A percentile compares a stretch with the other conserved stretches of the same genome.
phyloP scores from a whole-genome alignment of 2,797 vertebrate genomes.

The Pangasius sanitwongsei region DNA sequence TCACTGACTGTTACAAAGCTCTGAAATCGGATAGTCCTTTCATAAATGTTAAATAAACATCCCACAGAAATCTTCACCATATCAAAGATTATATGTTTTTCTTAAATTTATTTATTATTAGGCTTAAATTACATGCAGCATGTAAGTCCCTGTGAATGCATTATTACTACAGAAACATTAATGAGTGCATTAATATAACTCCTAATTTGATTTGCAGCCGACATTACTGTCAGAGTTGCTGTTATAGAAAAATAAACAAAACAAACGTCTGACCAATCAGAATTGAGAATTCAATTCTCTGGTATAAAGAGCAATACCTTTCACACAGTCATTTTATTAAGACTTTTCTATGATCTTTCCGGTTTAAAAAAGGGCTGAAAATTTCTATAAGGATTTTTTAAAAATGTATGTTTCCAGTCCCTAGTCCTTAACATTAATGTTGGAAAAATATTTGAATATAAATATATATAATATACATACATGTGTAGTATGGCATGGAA shows the following conservation, averaged over 20 bases:
- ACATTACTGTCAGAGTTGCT: background rate
- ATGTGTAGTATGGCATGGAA: background rate
- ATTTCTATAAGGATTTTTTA: background rate
- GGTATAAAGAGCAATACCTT: background rate
- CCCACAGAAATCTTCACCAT: background rate
- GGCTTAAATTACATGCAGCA: too few species aligned
- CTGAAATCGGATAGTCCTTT: background rate
- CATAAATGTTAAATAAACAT: background rate
- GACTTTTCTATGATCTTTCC: background rate
- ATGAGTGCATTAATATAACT: background rate
- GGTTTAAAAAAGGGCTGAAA: background rate
- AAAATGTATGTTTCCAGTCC: background rate
- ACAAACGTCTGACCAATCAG: background rate
- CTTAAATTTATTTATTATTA: background rate
- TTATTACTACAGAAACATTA: too few species aligned
- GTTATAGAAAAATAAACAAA: background rate
- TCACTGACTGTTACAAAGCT: too few species aligned
- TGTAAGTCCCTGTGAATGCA: background rate
- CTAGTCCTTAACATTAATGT: background rate
- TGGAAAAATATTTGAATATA: background rate
- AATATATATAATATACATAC: background rate
- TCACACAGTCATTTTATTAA: background rate
- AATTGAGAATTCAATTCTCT: background rate
- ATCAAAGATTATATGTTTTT: background rate
- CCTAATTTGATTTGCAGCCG: background rate